These are phyloP conservation scores for Channa argus DNA, from an alignment of 2,113 vertebrate species.

Conservation along the genomic window DNA sequence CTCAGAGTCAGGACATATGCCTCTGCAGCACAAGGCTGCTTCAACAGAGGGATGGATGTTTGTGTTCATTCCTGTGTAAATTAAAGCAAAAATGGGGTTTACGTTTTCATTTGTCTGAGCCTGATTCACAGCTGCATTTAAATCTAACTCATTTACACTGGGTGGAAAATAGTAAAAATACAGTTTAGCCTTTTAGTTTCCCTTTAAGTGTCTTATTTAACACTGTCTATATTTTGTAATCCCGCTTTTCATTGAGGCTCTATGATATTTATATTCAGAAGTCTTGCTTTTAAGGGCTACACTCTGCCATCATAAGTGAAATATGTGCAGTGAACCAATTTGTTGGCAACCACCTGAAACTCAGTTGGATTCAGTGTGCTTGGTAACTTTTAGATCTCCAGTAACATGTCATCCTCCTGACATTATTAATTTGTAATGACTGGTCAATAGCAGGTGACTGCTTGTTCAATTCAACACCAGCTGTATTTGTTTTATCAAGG, in stretches of 20 bases:
- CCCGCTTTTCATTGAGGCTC: no score
- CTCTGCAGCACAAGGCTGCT: not conserved
- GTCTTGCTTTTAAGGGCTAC: no score
- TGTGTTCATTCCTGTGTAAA: not conserved
- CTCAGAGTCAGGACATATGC: not conserved
- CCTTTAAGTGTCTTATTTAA: not conserved
- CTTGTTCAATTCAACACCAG: not conserved
- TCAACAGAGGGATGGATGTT: not conserved
- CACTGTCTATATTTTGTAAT: no score
- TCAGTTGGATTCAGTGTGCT: no score
- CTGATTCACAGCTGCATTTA: not conserved
- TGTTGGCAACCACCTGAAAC: no score
- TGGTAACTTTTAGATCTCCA: no score
- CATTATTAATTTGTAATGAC: not conserved
- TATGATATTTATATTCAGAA: not conserved
- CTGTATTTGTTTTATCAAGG: not conserved
- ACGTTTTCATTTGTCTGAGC: not conserved
- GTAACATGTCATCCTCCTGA: no score
- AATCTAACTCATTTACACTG: not conserved
- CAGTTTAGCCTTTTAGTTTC: not conserved
- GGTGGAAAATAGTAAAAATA: not conserved
- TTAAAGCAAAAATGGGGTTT: not conserved
- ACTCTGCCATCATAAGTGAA: not conserved
- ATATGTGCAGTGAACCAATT: not conserved
- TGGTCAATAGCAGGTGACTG: not conserved